A percentile compares a stretch with the other conserved stretches of the same genome.
Evolutionary conservation across 2,113 vertebrate genomes (phyloP).

Genomic region (Hypocryptadius cinnamomeus): DNA sequence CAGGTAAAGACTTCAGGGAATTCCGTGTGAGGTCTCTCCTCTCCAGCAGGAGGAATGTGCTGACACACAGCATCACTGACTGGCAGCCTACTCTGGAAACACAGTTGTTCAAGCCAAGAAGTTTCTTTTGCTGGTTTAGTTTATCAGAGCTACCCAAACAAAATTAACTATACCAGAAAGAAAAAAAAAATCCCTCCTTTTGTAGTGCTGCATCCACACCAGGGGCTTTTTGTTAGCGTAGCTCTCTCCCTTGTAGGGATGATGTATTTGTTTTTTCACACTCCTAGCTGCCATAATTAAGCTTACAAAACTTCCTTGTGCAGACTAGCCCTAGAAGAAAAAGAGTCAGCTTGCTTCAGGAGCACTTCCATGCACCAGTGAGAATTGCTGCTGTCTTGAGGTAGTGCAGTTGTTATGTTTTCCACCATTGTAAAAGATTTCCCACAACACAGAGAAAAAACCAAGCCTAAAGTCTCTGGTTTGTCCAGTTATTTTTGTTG

Average conservation of each 20-base stretch:
- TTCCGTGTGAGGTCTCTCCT: background rate
- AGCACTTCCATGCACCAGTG: background rate
- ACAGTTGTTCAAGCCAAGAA: background rate
- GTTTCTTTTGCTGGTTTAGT: constrained; percentile 1
- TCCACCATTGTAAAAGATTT: background rate
- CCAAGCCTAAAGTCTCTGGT: background rate
- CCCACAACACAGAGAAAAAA: background rate
- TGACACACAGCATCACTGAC: background rate
- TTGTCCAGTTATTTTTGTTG: background rate
- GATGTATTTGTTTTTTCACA: constrained; percentile 5
- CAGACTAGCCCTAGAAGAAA: background rate
- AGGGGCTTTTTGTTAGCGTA: background rate
- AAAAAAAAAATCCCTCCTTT: background rate
- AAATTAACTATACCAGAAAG: background rate
- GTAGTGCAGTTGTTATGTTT: background rate
- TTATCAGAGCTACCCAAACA: constrained; percentile 14
- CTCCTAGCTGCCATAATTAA: background rate
- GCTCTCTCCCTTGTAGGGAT: background rate
- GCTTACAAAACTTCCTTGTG: background rate
- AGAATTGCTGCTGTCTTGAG: background rate
- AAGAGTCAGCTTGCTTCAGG: background rate
- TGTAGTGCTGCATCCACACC: background rate
- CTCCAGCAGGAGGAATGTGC: constrained; percentile 32
- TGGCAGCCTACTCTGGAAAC: constrained; percentile 21
- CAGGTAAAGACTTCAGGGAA: constrained; percentile 11